Percentiles rank a stretch among this genome's conserved stretches.
Evolutionary conservation across 2,113 vertebrate genomes (phyloP).

Genomic region (Manacus vitellinus): DNA sequence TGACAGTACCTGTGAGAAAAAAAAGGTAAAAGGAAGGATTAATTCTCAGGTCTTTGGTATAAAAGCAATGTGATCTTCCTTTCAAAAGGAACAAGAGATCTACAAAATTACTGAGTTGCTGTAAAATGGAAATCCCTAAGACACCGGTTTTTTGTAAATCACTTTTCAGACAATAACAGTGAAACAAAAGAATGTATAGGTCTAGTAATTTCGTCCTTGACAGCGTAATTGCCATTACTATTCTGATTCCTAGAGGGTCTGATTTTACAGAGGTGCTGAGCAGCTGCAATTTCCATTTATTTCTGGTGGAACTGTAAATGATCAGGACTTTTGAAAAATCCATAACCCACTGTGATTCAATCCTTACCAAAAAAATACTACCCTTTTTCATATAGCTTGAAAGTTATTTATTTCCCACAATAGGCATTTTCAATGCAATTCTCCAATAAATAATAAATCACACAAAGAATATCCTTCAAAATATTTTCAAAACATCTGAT

Average conservation of each 20-base stretch:
- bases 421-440: not conserved
- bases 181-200: not conserved
- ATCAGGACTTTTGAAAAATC: conserved; percentile 22
- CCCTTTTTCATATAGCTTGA: not conserved
- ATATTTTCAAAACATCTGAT: not conserved
- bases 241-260: not conserved
- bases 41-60: not conserved
- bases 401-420: not conserved
- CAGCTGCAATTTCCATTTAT: not conserved
- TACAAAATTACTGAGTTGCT: not conserved
- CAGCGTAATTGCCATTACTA: not conserved
- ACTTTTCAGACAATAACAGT: not conserved
- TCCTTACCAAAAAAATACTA: not conserved
- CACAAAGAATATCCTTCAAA: not conserved
- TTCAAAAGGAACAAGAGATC: not conserved
- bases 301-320: not conserved
- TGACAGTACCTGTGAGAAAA: not conserved
- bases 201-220: not conserved
- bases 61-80: not conserved
- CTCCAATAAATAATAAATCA: conserved; percentile 37
- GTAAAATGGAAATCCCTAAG: not conserved
- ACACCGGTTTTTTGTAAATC: not conserved
- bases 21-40: not conserved
- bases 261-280: not conserved
- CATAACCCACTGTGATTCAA: not conserved